These are phyloP conservation scores for Apoderus coryli DNA, from an alignment of 2,888 invertebrate species.

Conservation along the genomic window DNA sequence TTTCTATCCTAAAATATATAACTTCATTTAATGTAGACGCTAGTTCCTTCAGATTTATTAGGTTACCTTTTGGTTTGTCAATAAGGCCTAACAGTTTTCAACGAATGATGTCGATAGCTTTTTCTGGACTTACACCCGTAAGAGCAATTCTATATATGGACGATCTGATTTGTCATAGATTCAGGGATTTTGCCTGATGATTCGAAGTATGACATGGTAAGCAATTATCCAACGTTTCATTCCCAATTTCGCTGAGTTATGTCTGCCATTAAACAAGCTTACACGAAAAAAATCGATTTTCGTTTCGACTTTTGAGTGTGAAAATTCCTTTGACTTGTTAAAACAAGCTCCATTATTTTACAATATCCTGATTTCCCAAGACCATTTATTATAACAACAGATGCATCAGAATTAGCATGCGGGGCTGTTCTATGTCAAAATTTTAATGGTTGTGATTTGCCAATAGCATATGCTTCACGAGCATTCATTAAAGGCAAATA, in stretches of 20 bases:
- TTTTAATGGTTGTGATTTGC: too few relatives aligned
- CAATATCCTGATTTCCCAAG: constrained; percentile 1
- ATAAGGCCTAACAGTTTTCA: constrained; percentile 18
- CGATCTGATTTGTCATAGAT: constrained; percentile 17
- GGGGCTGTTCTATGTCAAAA: not conserved
- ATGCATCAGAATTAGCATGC: constrained; percentile 1
- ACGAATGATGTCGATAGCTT: constrained; percentile 19
- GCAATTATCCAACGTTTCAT: not conserved
- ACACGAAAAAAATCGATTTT: not conserved
- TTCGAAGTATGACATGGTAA: not conserved
- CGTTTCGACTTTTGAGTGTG: constrained; percentile 3
- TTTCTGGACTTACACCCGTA: constrained; percentile 16
- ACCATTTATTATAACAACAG: constrained; percentile 1
- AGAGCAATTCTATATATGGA: constrained; percentile 19
- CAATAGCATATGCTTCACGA: too few relatives aligned
- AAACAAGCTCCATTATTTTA: constrained; percentile 1
- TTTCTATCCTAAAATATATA: constrained; percentile 13
- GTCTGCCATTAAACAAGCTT: constrained; percentile 2
- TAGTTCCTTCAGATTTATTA: constrained; percentile 16
- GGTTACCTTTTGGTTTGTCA: constrained; percentile 18
- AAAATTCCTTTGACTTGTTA: constrained; percentile 1
- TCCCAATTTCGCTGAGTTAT: constrained; percentile 3
- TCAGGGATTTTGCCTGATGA: constrained; percentile 1
- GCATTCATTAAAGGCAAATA: not conserved
- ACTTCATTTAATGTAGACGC: constrained; percentile 15